Evolutionary conservation across 2,888 invertebrate genomes (phyloP).

Genomic region (Lasioglossum marginatum): DNA sequence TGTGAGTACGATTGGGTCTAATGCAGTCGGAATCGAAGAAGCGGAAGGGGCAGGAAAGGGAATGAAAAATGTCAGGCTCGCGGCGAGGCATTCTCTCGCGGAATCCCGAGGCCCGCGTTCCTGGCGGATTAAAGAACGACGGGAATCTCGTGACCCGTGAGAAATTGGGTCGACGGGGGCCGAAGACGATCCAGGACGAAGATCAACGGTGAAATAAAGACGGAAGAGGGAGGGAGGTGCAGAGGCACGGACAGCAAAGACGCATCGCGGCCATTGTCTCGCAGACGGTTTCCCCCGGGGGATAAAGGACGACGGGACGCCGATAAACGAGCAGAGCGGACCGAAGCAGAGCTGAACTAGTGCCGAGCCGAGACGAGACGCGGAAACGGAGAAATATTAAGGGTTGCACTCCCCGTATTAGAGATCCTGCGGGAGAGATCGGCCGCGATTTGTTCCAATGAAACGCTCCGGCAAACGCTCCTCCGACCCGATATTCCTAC

Average conservation of each 20-base stretch:
- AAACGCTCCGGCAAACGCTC: constrained; percentile 50
- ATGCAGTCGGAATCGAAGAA: background rate
- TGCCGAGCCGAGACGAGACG: constrained; percentile 14
- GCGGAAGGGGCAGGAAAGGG: background rate
- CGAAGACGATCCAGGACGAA: background rate
- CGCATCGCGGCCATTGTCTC: constrained; percentile 48
- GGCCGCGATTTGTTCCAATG: constrained; percentile 62
- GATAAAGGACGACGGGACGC: constrained; percentile 24
- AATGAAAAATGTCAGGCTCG: background rate
- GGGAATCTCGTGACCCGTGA: constrained; percentile 25
- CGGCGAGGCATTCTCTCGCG: background rate
- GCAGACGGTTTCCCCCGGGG: constrained; percentile 16
- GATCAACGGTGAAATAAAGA: constrained; percentile 13
- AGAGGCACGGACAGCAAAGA: constrained; percentile 14
- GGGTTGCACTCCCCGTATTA: constrained; percentile 71
- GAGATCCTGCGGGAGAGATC: constrained; percentile 58
- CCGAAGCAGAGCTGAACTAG: background rate
- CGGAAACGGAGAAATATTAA: constrained; percentile 72
- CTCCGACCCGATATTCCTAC: constrained; percentile 7
- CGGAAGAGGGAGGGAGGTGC: background rate
- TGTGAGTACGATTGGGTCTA: background rate
- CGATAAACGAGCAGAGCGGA: constrained; percentile 20
- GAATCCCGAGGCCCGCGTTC: background rate
- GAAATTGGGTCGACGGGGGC: constrained; percentile 4
- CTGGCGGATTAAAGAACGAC: constrained; percentile 7